Conservation (phyloP, 1,140 invertebrate species). For the Drosophila arizonae region DNA sequence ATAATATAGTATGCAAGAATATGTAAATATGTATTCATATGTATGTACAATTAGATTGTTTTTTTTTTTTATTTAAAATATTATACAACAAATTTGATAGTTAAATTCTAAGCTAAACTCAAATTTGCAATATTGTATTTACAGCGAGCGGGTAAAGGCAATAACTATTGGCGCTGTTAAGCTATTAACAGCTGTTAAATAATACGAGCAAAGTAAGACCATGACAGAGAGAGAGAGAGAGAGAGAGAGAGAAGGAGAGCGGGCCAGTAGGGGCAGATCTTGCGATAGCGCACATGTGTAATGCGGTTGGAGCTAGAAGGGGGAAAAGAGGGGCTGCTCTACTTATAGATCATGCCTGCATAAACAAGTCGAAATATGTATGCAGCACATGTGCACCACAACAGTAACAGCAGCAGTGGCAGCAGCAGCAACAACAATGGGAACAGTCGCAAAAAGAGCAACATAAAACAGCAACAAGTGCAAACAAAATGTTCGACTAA, state of each 20-base stretch:
- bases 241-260: background rate
- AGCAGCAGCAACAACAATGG: constrained; percentile 4
- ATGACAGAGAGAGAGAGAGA: too few species aligned
- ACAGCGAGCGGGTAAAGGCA: constrained; percentile 21
- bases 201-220: constrained; percentile 19
- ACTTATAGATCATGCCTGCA: constrained; percentile 17
- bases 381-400: constrained; percentile 30
- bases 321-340: constrained; percentile 11
- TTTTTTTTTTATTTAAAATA: background rate
- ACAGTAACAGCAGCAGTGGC: constrained; percentile 5
- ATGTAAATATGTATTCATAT: constrained; percentile 34
- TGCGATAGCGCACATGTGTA: constrained; percentile 21
- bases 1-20: constrained; percentile 39
- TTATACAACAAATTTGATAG: background rate
- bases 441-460: constrained; percentile 11
- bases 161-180: constrained; percentile 3
- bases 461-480: constrained; percentile 28
- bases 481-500: constrained; percentile 56
- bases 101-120: constrained; percentile 6
- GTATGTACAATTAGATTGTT: constrained; percentile 20
- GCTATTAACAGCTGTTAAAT: constrained; percentile 28
- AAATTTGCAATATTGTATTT: constrained; percentile 24
- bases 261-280: constrained; percentile 7
- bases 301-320: background rate
- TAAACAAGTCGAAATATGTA: constrained; percentile 4